Evolutionary conservation across 2,888 invertebrate genomes (phyloP).

Genomic region (Orthosia cruda): DNA sequence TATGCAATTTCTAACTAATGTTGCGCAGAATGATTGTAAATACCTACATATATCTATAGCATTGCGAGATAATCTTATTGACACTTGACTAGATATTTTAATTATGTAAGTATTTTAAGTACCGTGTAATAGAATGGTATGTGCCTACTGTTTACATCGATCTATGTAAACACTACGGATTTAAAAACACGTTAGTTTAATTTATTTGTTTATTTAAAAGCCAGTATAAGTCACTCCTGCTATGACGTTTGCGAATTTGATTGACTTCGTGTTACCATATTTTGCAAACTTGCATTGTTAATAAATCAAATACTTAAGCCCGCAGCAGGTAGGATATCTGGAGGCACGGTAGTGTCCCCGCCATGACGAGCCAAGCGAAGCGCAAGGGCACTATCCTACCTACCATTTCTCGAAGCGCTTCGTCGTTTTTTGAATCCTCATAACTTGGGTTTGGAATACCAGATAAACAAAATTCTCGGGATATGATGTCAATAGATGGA

Average conservation of each 20-base stretch:
- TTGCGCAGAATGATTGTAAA: not conserved
- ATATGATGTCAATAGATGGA: too few species aligned
- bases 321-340: not conserved
- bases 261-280: conserved; percentile 22
- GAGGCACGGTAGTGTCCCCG: too few species aligned
- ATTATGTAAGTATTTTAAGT: not conserved
- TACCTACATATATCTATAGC: not conserved
- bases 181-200: conserved; percentile 11
- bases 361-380: too few species aligned
- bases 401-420: too few species aligned
- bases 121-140: not conserved
- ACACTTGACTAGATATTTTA: not conserved
- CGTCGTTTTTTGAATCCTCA: too few species aligned
- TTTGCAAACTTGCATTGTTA: conserved; percentile 13
- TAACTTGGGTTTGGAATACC: too few species aligned
- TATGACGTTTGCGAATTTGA: conserved; percentile 31
- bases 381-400: too few species aligned
- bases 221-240: conserved; percentile 39
- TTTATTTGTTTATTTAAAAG: conserved; percentile 33
- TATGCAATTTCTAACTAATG: not conserved
- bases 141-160: conserved; percentile 22
- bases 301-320: not conserved
- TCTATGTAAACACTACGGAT: not conserved
- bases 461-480: too few species aligned
- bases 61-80: not conserved